Evolutionary conservation across 2,888 invertebrate genomes (phyloP).

Genomic region (Eupithecia vulgata): DNA sequence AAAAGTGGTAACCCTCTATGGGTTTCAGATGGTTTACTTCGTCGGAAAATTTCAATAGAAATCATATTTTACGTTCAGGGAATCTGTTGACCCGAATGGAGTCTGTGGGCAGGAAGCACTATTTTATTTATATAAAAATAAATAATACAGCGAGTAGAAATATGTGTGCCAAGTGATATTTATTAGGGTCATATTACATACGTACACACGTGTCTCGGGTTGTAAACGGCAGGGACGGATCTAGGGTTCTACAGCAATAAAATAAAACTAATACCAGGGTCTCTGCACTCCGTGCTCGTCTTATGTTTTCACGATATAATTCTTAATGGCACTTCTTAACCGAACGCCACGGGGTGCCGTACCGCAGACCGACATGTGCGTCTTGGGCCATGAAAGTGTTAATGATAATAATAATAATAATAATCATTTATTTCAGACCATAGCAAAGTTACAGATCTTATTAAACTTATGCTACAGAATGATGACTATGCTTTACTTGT

Average conservation of each 20-base stretch:
- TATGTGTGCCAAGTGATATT: constrained; percentile 71
- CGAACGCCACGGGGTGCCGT: too few relatives aligned
- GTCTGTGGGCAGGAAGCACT: constrained; percentile 41
- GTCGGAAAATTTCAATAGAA: constrained; percentile 32
- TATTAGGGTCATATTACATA: constrained; percentile 73
- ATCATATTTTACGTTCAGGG: constrained; percentile 34
- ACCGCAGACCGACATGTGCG: too few relatives aligned
- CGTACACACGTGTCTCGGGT: constrained; percentile 64
- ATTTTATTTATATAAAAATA: constrained; percentile 46
- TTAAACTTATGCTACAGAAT: too few relatives aligned
- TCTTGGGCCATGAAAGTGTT: too few relatives aligned
- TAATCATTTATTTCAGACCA: too few relatives aligned
- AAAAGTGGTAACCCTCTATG: constrained; percentile 2
- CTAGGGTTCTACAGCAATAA: constrained; percentile 16
- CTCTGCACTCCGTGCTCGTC: too few relatives aligned
- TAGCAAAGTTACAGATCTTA: too few relatives aligned
- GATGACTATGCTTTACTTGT: too few relatives aligned
- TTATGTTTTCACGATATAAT: too few relatives aligned
- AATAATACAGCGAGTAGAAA: constrained; percentile 58
- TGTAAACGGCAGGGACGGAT: constrained; percentile 47
- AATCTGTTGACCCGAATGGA: constrained; percentile 41
- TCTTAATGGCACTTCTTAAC: too few relatives aligned
- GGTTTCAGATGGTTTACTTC: background rate
- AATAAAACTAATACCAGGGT: background rate
- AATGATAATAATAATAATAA: too few relatives aligned